A percentile compares a stretch with the other conserved stretches of the same genome.
Conservation (phyloP, 2,113 vertebrate species). For the Synodontis membranacea region DNA sequence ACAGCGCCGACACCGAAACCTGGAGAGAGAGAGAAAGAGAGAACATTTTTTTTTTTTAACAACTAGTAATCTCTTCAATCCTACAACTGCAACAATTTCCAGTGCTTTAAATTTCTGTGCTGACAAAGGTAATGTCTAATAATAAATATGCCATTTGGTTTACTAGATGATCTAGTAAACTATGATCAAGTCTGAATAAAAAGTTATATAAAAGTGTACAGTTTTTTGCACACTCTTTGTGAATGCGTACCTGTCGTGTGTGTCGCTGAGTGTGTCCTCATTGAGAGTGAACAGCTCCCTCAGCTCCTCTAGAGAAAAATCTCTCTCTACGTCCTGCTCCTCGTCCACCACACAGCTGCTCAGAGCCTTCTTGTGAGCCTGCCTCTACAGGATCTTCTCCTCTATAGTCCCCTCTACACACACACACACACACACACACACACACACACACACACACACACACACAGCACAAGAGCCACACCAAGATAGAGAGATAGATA, state of each 20-base stretch:
- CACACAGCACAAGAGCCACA: not conserved
- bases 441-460: not conserved
- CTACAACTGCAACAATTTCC: not conserved
- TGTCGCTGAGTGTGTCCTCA: constrained; percentile 86
- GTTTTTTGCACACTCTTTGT: not conserved
- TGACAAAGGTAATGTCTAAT: not conserved
- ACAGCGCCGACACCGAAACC: constrained; percentile 89
- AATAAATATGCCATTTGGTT: not conserved
- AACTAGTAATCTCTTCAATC: too few species aligned
- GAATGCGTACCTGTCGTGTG: constrained; percentile 85
- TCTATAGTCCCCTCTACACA: constrained; percentile 90
- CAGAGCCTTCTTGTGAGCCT: constrained; percentile 96
- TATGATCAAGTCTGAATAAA: not conserved
- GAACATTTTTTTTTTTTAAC: not conserved
- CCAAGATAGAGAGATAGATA: not conserved
- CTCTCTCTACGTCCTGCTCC: constrained; percentile 93
- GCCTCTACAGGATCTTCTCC: constrained; percentile 97
- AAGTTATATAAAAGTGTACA: not conserved
- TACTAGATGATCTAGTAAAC: not conserved
- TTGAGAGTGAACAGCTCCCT: constrained; percentile 87
- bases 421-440: constrained; percentile 29
- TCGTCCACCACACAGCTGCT: constrained; percentile 98
- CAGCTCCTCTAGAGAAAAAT: constrained; percentile 92
- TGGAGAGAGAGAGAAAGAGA: constrained; percentile 49
- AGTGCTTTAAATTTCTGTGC: not conserved